Evolutionary conservation across 2,888 invertebrate genomes (phyloP), one percentile per base, ranked within the genome.

Genomic region (Choreutis nemorana): DNA sequence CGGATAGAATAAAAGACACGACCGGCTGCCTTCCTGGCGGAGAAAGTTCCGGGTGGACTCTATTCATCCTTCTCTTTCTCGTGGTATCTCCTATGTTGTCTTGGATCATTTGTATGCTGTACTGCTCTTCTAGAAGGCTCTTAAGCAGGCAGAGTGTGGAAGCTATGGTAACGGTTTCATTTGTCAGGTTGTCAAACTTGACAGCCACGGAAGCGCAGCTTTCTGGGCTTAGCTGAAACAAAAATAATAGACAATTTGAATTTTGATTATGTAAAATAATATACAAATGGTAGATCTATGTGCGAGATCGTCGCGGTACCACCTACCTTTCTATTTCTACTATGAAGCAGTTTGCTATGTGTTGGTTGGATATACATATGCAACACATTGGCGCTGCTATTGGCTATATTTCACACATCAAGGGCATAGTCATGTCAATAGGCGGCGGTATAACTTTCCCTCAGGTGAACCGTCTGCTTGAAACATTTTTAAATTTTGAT

Each of bases 141-240:
- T 48, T 49, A 27, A 63, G 52, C 1, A 36, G 38, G 2, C 26
- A 22, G 7, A 62, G 29, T 16, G 68, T 49, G 29, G 47, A 39
- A 1, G 35, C 20, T 1, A 53, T 37, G 2, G 50, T 39, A 8
- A 39, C 36, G 7, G 42, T 29, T 6, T 31, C 41, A 8, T 51
- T 52, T 24, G 46, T 42, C 23, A 61, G 30, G 3, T 30, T 47
- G 40, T 68, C 65, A 3, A 70, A 49, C 45, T 68, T 64, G 32
- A 70, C 57, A 36, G 62, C 68, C 22, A 67, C 44, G 32, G 56
- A 44, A 14, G 57, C 50, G 38, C 72, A 67, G 34, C 48, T 58
- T 37, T 70, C 66, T 9, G 68, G 42, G 10, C 64, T 44, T 44
- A 71, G 44, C 71, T 71, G 48, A 14, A 21, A 2, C 3, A 15